A percentile compares a stretch with the other conserved stretches of the same genome.
Evolutionary conservation across 1,140 invertebrate genomes (phyloP).

Genomic region (Eurosta solidaginis): DNA sequence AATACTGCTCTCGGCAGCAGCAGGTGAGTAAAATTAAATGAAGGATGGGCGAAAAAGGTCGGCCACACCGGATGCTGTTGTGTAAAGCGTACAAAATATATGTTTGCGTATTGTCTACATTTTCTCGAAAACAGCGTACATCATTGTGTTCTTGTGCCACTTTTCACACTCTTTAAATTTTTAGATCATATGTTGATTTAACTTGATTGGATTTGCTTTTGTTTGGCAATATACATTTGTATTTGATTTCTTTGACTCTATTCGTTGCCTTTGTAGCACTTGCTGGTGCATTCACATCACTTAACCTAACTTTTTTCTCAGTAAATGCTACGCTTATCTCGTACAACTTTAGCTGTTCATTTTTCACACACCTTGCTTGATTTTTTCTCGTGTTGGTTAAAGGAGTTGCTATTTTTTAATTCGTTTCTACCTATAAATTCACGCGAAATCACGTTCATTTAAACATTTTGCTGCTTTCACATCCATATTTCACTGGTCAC

Average conservation of each 20-base stretch:
- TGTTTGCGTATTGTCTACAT: background rate
- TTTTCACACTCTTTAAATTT: background rate
- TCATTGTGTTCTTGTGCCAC: background rate
- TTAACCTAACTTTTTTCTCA: conserved; percentile 4
- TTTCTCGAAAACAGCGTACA: background rate
- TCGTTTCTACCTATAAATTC: background rate
- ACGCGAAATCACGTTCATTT: background rate
- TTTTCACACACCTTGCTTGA: background rate
- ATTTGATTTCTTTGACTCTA: background rate
- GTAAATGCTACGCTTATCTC: background rate
- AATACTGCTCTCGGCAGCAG: background rate
- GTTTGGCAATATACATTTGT: background rate
- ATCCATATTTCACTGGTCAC: background rate
- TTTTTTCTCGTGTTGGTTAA: background rate
- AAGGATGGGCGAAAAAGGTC: background rate
- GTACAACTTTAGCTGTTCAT: background rate
- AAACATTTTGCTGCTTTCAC: background rate
- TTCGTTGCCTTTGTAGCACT: background rate
- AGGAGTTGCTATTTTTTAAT: background rate
- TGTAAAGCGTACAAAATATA: background rate
- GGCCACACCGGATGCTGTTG: background rate
- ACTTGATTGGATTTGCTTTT: background rate
- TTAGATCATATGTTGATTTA: no score
- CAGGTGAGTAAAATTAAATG: background rate
- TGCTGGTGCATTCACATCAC: background rate